Evolutionary conservation across 2,113 vertebrate genomes (phyloP).

Genomic region (Diadophis punctatus): DNA sequence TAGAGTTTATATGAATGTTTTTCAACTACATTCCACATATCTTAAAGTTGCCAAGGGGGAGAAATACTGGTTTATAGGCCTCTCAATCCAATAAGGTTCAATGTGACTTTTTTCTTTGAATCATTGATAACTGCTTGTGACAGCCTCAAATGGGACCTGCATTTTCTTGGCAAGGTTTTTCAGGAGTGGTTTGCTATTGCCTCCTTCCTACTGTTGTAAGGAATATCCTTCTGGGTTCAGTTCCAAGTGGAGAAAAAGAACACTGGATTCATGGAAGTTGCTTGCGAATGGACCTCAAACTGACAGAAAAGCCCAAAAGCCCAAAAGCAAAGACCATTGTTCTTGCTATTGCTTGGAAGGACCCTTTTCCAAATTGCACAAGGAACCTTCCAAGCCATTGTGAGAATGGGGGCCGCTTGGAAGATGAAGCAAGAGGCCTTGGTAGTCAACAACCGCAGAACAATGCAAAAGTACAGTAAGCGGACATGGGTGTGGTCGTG

Average conservation of each 20-base stretch:
- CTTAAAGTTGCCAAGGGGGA: background rate
- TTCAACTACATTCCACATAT: background rate
- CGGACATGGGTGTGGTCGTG: background rate
- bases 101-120: background rate
- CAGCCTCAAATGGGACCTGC: background rate
- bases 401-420: background rate
- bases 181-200: background rate
- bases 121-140: background rate
- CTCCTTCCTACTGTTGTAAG: too few species aligned
- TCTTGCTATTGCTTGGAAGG: background rate
- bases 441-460: background rate
- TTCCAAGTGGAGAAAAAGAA: too few species aligned
- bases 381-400: background rate
- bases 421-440: background rate
- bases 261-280: too few species aligned
- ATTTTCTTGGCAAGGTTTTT: background rate
- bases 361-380: background rate
- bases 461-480: background rate
- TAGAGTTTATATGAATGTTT: background rate
- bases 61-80: background rate
- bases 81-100: background rate
- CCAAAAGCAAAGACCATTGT: background rate
- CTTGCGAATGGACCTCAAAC: background rate
- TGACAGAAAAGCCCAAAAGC: background rate
- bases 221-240: too few species aligned